Base-by-base conservation (phyloP, 2,113 vertebrate genomes). In the Hymenochirus boettgeri region DNA sequence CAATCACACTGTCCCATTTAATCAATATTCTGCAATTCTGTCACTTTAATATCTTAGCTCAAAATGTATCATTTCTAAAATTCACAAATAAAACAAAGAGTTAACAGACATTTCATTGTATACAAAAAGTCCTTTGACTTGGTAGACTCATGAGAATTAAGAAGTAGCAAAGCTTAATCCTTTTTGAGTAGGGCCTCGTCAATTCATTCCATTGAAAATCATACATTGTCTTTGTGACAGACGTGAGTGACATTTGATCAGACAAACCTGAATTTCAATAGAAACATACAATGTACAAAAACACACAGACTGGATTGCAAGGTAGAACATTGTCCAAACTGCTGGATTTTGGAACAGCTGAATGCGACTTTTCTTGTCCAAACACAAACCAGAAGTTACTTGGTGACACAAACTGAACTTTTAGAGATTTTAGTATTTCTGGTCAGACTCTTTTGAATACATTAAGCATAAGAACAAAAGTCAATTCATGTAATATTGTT, bases 221-320 rank as follows among this genome's bases (percentile, higher is more conserved):
- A 69, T 59, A 45, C 65, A 69, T 69, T 69, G 56, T 69, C 39
- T 52, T 52, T 52, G 65, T 60, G 56, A 69, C 55, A 37, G 57
- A 13, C 65, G 37, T 69, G 65, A 69, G 65, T 60, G 65, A 69
- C 57, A 69, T 69, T 69, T 59, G 65, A 67, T 67, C 56, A 67
- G 65, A 67, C 65, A 59, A 51, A 53, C 65, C 56, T 17, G 13
- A 2, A 22, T 42, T 69, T 69, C 55, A 69, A 69, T 69, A 24
- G 65, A 31, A 50, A 37, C 21, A 33, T 51, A 50, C 48, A 69
- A 60, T 53, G 47, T 69, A 45, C 57, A 60, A 60, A 60, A 69
- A 69, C 56, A 53, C 65, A 69, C 65, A 53, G 47, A 69, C 47
- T 37, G 26, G 31, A 53, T 42, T 60, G 47, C 56, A 31, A 69